Evolutionary conservation across 2,797 vertebrate genomes (phyloP).

Genomic region (Synanceia verrucosa): DNA sequence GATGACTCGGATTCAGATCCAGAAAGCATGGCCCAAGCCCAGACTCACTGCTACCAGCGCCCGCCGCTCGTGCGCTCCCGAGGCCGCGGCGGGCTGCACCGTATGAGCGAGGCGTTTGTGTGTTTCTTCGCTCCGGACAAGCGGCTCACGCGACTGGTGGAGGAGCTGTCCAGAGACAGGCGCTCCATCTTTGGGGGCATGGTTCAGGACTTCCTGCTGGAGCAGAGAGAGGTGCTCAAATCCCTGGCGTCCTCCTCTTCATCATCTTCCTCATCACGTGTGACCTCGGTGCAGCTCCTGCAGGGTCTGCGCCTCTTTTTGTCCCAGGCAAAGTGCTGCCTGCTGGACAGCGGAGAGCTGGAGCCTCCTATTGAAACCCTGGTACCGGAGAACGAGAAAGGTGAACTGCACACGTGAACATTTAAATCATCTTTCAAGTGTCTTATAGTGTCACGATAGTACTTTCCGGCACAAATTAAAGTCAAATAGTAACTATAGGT

Average conservation of each 20-base stretch:
- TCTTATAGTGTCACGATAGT: too few species aligned
- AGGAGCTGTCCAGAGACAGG: slow-evolving; percentile 82
- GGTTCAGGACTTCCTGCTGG: slow-evolving; percentile 86
- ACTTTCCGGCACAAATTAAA: not conserved
- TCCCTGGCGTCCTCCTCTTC: slow-evolving; percentile 47
- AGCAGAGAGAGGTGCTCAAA: slow-evolving; percentile 76
- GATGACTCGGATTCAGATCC: slow-evolving; percentile 58
- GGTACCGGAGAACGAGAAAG: slow-evolving; percentile 86
- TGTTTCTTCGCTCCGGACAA: slow-evolving; percentile 90
- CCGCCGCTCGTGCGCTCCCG: slow-evolving; percentile 71
- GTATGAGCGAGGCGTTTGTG: slow-evolving; percentile 89
- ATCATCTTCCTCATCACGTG: slow-evolving; percentile 24
- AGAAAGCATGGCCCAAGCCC: slow-evolving; percentile 53
- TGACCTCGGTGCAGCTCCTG: slow-evolving; percentile 77
- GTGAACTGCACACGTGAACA: too few species aligned
- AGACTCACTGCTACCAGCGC: slow-evolving; percentile 44
- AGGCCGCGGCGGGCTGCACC: slow-evolving; percentile 81
- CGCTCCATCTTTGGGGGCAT: slow-evolving; percentile 84
- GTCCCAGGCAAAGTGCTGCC: slow-evolving; percentile 82
- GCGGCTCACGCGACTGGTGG: slow-evolving; percentile 82
- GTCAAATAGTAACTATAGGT: not conserved
- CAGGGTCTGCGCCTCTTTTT: slow-evolving; percentile 86
- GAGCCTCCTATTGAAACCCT: slow-evolving; percentile 88
- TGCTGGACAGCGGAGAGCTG: slow-evolving; percentile 83
- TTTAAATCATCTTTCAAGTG: too few species aligned